Base-by-base conservation (phyloP, 2,888 invertebrate genomes). In the Drosophila paucipuncta region DNA sequence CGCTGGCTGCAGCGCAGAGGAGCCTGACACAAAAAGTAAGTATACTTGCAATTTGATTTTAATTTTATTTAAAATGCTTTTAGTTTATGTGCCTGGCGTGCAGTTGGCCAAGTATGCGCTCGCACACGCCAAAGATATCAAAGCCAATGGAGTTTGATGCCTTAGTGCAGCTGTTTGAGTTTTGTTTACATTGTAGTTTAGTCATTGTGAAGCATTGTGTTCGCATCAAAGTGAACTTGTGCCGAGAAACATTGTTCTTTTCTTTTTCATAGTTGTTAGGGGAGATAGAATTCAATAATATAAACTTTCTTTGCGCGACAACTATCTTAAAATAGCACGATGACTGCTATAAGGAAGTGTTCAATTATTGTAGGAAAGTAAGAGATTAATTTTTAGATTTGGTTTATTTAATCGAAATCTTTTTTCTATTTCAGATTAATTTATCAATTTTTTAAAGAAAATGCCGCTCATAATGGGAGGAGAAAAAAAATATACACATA, bases 31-130 rank as follows among this genome's bases (percentile, higher is more conserved):
- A 33, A 43, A 43, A 41, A 55, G 31, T 65, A 58, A 62, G 57
- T 58, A 65, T 68, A 63, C 57, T 68, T 73, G 81, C 78, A 88
- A 85, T 88, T 88, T 74, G 75, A 87, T 83, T 89, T 87, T 87
- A 87, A 87, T 89, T 87, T 83, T 80, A 87, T 87, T 87, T 87
- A 87, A 89, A 87, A 87, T 85, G 89, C 89, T 87, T 87, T 87
- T 82, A 83, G 83, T 82, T 76, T 75, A 73, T 78, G 73, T 73
- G 60, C 54, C 52, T 69, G 61, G 57, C 68, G 60, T 73, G 59
- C 62, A 67, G 66, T 50, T 60, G 63, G 55, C 39, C 47, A 16
- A 37, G 16, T 39, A 7, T 9, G 10, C 10, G n/a, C 41, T 2
- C 4, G n/a, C 41, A 5, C 43, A 22, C 22, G 11, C 22, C 53